A percentile compares a stretch with the other conserved stretches of the same genome.
These are phyloP conservation scores for Tupaia chinensis DNA, from an alignment of 2,113 vertebrate species.

Conservation along the genomic window DNA sequence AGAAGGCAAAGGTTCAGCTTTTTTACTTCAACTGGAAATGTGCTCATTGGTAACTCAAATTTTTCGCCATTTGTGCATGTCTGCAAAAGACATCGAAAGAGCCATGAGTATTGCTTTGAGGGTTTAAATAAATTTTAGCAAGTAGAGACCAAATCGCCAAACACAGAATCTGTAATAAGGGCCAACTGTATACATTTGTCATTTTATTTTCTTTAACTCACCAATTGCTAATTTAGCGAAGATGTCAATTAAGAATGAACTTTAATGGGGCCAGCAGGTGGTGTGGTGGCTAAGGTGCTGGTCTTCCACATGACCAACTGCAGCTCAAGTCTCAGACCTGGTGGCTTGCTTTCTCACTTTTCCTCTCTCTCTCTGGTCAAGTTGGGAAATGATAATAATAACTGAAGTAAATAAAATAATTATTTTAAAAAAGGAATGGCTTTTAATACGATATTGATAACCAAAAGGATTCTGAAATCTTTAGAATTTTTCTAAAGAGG, in stretches of 20 bases:
- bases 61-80: background rate
- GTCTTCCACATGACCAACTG: no score
- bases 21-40: background rate
- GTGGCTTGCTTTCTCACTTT: no score
- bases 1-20: background rate
- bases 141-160: background rate
- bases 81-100: background rate
- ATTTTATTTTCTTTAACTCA: background rate
- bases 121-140: background rate
- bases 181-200: background rate
- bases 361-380: no score
- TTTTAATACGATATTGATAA: background rate
- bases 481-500: background rate
- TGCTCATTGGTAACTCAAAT: background rate
- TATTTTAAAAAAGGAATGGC: background rate
- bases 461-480: background rate
- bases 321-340: no score
- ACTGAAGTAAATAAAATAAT: no score
- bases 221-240: background rate
- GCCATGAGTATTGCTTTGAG: background rate
- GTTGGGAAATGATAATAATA: no score
- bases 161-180: background rate
- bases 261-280: background rate
- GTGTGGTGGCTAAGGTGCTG: no score
- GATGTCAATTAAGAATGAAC: background rate